Conservation (phyloP, 2,797 vertebrate genomes). For the Knipowitschia caucasica region DNA sequence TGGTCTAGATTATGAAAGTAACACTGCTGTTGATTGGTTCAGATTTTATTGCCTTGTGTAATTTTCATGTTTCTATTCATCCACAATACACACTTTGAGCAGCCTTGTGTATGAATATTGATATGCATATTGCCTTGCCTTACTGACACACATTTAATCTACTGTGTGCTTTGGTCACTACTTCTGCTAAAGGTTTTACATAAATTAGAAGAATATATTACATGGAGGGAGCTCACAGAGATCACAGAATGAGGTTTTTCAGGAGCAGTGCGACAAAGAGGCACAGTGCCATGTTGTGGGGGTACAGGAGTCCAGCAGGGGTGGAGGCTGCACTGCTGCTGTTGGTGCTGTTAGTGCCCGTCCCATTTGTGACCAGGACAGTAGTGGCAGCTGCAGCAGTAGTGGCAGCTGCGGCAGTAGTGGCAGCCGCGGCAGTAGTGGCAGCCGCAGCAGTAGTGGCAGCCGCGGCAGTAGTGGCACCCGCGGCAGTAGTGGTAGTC, state of each 20-base stretch:
- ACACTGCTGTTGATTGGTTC: no score
- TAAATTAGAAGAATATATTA: constrained; percentile 5
- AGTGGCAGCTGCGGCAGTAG: neutral
- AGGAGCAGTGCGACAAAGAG: constrained; percentile 18
- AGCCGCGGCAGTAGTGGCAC: fast-evolving
- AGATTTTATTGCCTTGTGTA: no score
- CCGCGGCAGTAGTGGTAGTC: fast-evolving
- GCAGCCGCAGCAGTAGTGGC: neutral
- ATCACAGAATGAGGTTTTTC: constrained; percentile 17
- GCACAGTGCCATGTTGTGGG: constrained; percentile 19
- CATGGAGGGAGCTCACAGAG: neutral
- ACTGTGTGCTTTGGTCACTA: neutral
- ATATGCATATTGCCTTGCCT: neutral
- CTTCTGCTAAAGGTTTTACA: neutral
- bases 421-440: neutral
- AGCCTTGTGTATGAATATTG: no score
- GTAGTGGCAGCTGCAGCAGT: neutral
- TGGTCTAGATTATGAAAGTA: no score
- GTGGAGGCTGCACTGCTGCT: constrained; percentile 6
- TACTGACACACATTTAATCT: neutral
- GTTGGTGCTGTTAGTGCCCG: constrained; percentile 10
- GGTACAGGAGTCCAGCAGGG: constrained; percentile 9
- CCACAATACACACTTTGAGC: no score
- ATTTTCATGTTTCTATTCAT: no score
- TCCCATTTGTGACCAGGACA: neutral